These are phyloP conservation scores for Mus minutoides DNA, from an alignment of 2,797 vertebrate species.

Conservation along the genomic window DNA sequence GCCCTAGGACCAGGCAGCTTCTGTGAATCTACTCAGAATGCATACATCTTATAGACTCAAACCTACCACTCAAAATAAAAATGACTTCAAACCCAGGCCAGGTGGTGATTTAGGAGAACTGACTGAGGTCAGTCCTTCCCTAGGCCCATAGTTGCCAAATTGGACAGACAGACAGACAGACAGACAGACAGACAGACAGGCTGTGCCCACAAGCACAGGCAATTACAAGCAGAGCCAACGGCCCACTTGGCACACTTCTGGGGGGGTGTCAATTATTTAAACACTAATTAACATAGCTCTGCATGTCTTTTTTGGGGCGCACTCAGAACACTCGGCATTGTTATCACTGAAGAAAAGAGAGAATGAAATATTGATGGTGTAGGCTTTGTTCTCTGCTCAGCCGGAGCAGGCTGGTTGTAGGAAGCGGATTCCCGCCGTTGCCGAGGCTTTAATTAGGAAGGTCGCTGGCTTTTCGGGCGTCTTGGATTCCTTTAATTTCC, in stretches of 20 bases:
- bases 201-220: constrained; percentile 79
- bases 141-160: neutral
- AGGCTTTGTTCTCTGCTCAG: constrained; percentile 94
- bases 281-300: constrained; percentile 92
- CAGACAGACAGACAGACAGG: constrained; percentile 55
- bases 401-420: constrained; percentile 91
- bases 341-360: constrained; percentile 96
- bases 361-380: constrained; percentile 97
- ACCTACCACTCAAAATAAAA: neutral
- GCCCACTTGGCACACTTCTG: constrained; percentile 82
- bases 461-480: constrained; percentile 92
- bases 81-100: neutral
- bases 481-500: constrained; percentile 93
- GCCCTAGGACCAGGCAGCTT: neutral
- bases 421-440: constrained; percentile 91
- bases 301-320: constrained; percentile 89
- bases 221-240: constrained; percentile 84
- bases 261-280: constrained; percentile 90
- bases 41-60: neutral
- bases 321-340: constrained; percentile 91
- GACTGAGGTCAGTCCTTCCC: neutral
- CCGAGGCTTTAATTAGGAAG: constrained; percentile 95
- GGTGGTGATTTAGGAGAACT: neutral
- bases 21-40: neutral
- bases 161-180: constrained; percentile 73